A percentile compares a stretch with the other conserved stretches of the same genome.
Conservation (phyloP, 2,113 vertebrate species). For the Nyctereutes procyonoides region DNA sequence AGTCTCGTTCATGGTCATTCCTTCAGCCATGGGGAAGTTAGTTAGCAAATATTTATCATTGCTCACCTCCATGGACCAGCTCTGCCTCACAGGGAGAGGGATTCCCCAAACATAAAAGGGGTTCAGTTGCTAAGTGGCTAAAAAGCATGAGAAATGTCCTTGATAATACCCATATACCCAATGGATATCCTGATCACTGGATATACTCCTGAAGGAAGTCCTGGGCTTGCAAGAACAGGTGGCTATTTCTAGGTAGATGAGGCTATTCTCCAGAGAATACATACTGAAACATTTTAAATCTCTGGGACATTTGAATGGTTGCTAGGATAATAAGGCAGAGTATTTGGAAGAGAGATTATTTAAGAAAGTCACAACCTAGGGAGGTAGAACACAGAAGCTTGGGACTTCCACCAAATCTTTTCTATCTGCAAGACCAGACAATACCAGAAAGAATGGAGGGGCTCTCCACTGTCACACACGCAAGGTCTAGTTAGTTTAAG, state of each 20-base stretch:
- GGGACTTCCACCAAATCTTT: neutral
- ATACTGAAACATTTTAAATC: neutral
- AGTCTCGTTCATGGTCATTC: neutral
- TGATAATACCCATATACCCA: neutral
- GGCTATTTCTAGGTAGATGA: neutral
- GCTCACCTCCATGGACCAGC: neutral
- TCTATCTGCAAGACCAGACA: neutral
- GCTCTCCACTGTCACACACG: neutral
- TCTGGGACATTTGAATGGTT: neutral
- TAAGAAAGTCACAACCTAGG: neutral
- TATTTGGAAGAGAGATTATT: neutral
- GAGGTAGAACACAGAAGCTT: conserved; percentile 10
- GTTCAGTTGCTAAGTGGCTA: neutral
- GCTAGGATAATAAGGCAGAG: neutral
- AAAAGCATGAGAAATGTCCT: neutral
- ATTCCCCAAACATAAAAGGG: neutral
- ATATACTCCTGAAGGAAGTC: neutral
- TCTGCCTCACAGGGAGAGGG: neutral
- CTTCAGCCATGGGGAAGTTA: neutral
- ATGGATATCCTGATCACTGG: neutral
- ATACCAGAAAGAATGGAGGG: neutral
- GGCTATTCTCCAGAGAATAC: neutral
- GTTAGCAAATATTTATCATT: neutral
- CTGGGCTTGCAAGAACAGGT: neutral
- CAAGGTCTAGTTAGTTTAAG: neutral